A percentile compares a stretch with the other conserved stretches of the same genome.
These are phyloP conservation scores for Genyomyrus donnyi DNA, from an alignment of 2,113 vertebrate genomes.

Conservation along the genomic window DNA sequence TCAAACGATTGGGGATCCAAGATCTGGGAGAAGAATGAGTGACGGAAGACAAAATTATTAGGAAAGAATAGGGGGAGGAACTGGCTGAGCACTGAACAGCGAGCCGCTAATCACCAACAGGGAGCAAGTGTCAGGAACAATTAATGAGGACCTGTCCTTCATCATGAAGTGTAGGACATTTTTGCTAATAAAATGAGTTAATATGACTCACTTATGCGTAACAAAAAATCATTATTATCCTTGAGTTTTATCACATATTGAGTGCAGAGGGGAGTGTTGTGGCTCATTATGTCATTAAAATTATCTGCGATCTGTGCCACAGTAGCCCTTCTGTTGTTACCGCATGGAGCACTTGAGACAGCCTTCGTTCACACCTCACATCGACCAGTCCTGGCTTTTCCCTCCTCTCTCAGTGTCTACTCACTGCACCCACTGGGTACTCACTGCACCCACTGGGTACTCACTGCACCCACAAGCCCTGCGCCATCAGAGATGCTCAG, in stretches of 20 bases:
- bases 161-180: background rate
- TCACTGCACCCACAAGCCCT: background rate
- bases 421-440: too few relatives aligned
- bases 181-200: background rate
- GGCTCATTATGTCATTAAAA: background rate
- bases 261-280: background rate
- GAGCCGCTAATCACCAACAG: background rate
- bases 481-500: background rate
- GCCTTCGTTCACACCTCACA: background rate
- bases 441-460: too few relatives aligned
- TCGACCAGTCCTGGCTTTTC: background rate
- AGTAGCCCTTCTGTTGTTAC: background rate
- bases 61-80: background rate
- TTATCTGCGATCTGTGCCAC: background rate
- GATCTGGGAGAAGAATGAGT: slow-evolving; percentile 42
- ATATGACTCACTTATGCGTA: background rate
- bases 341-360: background rate
- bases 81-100: background rate
- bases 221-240: background rate
- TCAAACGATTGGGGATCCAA: slow-evolving; percentile 42
- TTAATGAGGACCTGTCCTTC: background rate
- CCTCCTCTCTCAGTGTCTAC: background rate
- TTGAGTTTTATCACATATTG: background rate
- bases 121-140: background rate
- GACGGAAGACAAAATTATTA: background rate